phyloP scores from a whole-genome alignment of 2,113 vertebrate species.

The Phaethon lepturus region DNA sequence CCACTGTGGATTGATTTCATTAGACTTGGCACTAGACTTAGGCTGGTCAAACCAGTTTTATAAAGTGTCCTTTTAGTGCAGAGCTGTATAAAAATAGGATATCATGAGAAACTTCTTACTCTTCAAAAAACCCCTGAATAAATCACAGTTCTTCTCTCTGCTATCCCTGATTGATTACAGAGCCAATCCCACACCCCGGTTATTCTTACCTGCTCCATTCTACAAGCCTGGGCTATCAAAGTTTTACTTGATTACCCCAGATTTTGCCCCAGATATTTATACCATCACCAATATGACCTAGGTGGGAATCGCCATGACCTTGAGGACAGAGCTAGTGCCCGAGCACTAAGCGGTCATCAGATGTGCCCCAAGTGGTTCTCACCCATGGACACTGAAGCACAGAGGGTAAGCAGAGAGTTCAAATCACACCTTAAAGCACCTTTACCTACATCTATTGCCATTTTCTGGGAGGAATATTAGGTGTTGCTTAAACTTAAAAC shows the following conservation, averaged over 20 bases:
- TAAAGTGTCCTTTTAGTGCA: not conserved
- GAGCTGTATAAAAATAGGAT: not conserved
- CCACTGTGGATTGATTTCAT: not conserved
- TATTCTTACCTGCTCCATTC: not conserved
- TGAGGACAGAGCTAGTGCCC: not conserved
- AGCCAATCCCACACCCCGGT: rapidly evolving
- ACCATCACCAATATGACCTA: rapidly evolving
- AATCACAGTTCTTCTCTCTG: not conserved
- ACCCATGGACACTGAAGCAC: rapidly evolving
- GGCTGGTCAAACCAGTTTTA: not conserved
- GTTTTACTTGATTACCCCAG: no score
- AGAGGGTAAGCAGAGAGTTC: not conserved
- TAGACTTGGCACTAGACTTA: not conserved
- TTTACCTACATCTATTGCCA: not conserved
- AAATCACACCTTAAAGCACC: not conserved
- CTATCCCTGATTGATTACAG: not conserved
- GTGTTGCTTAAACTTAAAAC: not conserved
- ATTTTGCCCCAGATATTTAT: not conserved
- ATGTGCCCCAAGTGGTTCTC: not conserved
- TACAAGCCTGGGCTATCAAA: not conserved
- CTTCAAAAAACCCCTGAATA: not conserved
- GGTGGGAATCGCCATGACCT: not conserved
- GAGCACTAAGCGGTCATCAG: no score
- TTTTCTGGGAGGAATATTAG: not conserved
- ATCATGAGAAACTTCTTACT: not conserved